phyloP scores from a whole-genome alignment of 2,113 vertebrate species.

The Micronycteris hirsuta region DNA sequence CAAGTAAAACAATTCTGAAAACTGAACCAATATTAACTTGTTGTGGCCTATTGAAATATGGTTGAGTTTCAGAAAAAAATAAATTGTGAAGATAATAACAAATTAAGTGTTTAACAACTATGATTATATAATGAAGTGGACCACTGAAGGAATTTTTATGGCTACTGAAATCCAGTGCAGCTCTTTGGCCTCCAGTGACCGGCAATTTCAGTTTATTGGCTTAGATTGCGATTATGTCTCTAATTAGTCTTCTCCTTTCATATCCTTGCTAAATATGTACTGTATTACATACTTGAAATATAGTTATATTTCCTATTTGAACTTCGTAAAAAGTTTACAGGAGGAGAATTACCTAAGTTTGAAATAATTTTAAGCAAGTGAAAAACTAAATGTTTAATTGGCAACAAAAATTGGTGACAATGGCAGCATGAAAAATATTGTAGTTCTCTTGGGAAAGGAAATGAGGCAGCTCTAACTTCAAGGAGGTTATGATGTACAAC shows the following conservation, averaged over 20 bases:
- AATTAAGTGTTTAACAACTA: neutral
- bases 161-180: neutral
- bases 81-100: neutral
- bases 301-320: neutral
- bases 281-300: neutral
- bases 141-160: neutral
- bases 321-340: neutral
- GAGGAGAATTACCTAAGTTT: neutral
- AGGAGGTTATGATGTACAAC: neutral
- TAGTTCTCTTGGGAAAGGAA: neutral
- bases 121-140: constrained; percentile 18
- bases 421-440: neutral
- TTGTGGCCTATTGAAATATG: neutral
- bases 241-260: neutral
- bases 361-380: neutral
- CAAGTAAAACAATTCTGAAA: neutral
- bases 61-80: neutral
- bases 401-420: neutral
- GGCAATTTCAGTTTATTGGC: neutral
- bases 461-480: neutral
- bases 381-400: neutral
- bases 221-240: neutral
- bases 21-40: neutral
- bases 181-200: neutral
- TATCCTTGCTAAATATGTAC: neutral